phyloP scores from a whole-genome alignment of 1,140 invertebrate genomes.

The Lethrus apterus region DNA sequence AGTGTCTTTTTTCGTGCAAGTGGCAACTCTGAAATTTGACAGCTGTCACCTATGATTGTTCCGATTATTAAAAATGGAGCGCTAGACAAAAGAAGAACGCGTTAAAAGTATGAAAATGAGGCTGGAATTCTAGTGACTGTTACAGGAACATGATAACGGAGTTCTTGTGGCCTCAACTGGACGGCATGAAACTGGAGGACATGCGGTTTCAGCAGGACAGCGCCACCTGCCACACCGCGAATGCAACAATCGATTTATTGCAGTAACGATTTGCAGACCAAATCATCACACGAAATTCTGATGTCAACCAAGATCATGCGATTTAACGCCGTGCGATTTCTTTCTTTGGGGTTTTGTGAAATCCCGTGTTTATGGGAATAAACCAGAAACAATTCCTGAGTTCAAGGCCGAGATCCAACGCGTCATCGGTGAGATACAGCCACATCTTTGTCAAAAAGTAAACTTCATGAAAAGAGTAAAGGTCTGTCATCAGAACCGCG shows the following conservation, averaged over 20 bases:
- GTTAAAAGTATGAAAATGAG: conserved; percentile 13
- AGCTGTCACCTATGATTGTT: too few species aligned
- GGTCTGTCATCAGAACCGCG: background rate
- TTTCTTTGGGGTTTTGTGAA: conserved; percentile 24
- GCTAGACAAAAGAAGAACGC: too few species aligned
- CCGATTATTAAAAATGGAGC: too few species aligned
- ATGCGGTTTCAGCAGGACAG: conserved; percentile 26
- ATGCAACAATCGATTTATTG: conserved; percentile 27
- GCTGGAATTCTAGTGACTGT: conserved; percentile 38
- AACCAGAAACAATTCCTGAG: conserved; percentile 21
- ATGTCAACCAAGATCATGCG: conserved; percentile 26
- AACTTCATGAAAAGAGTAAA: conserved; percentile 5
- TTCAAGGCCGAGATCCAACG: conserved; percentile 25
- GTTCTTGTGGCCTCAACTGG: conserved; percentile 21
- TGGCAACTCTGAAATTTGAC: too few species aligned
- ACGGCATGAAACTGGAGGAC: too few species aligned
- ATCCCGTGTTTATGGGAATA: conserved; percentile 24
- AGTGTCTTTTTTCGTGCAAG: too few species aligned
- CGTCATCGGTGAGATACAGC: conserved; percentile 27
- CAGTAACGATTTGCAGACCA: conserved; percentile 23
- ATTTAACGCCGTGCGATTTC: conserved; percentile 26
- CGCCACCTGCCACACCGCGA: conserved; percentile 22
- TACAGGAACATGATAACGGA: conserved; percentile 25
- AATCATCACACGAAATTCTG: conserved; percentile 25
- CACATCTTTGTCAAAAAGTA: conserved; percentile 22